Evolutionary conservation across 1,140 invertebrate genomes (phyloP).

Genomic region (Archegozetes longisetosus): DNA sequence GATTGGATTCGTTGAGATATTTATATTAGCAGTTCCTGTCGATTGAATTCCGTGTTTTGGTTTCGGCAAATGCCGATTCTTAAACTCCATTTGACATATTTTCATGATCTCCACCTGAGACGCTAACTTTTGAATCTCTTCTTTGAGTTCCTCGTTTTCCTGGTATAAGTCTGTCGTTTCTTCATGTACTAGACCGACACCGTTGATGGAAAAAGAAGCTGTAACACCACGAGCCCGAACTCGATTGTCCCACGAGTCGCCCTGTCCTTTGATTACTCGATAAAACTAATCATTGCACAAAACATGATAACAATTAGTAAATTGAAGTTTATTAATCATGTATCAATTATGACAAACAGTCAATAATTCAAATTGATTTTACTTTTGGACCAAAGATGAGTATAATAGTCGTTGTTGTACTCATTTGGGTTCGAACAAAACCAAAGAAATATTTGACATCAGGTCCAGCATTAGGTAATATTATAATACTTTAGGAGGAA

Average conservation of each 20-base stretch:
- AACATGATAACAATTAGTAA: background rate
- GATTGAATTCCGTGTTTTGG: conserved; percentile 45
- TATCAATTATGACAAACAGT: too few species aligned
- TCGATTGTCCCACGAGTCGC: conserved; percentile 67
- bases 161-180: conserved; percentile 61
- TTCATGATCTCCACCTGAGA: conserved; percentile 83
- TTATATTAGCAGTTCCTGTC: conserved; percentile 9
- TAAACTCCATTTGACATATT: conserved; percentile 77
- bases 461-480: conserved; percentile 64
- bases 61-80: conserved; percentile 61
- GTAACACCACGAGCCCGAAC: conserved; percentile 57
- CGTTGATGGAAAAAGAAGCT: conserved; percentile 65
- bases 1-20: conserved; percentile 27
- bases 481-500: conserved; percentile 47
- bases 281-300: conserved; percentile 24
- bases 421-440: conserved; percentile 67
- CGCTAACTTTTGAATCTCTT: conserved; percentile 73
- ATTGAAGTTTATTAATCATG: too few species aligned
- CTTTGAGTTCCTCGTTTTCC: conserved; percentile 78
- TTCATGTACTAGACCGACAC: conserved; percentile 56
- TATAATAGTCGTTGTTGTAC: conserved; percentile 62
- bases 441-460: conserved; percentile 74
- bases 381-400: conserved; percentile 66
- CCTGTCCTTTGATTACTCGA: conserved; percentile 57
- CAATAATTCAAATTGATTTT: background rate